phyloP scores from a whole-genome alignment of 2,797 vertebrate species.

The Hydrophis major region DNA sequence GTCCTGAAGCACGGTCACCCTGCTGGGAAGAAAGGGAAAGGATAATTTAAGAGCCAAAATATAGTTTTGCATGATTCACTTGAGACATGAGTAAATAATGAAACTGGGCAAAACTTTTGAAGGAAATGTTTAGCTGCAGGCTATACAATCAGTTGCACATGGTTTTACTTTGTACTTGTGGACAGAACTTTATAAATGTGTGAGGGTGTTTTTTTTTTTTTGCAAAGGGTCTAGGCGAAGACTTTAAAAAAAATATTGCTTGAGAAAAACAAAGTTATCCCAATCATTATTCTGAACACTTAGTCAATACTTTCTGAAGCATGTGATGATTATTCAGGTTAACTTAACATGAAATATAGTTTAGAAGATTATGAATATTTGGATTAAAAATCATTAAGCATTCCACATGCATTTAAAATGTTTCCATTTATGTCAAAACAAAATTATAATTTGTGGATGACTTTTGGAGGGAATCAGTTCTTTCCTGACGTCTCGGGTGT shows the following conservation, averaged over 20 bases:
- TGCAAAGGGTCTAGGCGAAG: neutral
- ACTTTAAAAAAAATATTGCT: neutral
- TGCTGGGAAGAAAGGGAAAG: conserved; percentile 55
- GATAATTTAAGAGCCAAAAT: conserved; percentile 45
- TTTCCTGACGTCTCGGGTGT: neutral
- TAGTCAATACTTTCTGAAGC: neutral
- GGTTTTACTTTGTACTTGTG: neutral
- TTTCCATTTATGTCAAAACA: neutral
- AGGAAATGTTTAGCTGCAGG: neutral
- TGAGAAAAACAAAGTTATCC: neutral
- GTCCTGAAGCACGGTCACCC: conserved; percentile 43
- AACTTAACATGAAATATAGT: neutral
- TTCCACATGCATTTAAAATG: neutral
- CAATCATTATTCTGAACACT: neutral
- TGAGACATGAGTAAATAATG: conserved; percentile 23
- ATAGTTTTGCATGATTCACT: conserved; percentile 34
- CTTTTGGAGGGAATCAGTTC: neutral
- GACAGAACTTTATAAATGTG: neutral
- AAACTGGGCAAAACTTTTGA: neutral
- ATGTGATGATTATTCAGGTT: neutral
- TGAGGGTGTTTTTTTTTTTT: neutral
- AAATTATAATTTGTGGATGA: neutral
- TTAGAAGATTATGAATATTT: neutral
- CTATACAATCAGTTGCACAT: neutral
- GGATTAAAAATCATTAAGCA: neutral